Conservation (phyloP, 2,888 invertebrate species). For the Callimorpha dominula region DNA sequence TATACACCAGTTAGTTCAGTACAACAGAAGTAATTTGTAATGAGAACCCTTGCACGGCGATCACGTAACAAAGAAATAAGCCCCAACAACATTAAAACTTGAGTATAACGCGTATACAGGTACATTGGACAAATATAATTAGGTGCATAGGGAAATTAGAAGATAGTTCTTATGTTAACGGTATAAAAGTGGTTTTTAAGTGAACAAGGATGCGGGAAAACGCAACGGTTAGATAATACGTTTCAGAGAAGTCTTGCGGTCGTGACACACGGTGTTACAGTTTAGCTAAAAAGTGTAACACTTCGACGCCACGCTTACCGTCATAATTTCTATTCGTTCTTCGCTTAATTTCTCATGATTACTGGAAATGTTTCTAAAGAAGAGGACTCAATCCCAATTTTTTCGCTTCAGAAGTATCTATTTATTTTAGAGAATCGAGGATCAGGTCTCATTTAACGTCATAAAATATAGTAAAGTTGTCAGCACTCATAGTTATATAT, state of each 20-base stretch:
- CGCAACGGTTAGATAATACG: conserved; percentile 47
- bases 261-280: conserved; percentile 44
- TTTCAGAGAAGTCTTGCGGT: conserved; percentile 53
- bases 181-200: conserved; percentile 36
- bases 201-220: conserved; percentile 34
- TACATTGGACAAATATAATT: conserved; percentile 42
- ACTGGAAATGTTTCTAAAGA: no score
- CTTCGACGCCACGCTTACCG: not conserved
- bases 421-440: no score
- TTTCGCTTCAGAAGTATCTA: no score
- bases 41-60: conserved; percentile 55
- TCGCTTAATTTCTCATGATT: not conserved
- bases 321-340: not conserved
- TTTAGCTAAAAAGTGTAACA: conserved; percentile 7
- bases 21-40: conserved; percentile 58
- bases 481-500: no score
- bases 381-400: no score
- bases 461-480: no score
- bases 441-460: no score
- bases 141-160: conserved; percentile 19
- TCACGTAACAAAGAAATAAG: conserved; percentile 68
- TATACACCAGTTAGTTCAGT: conserved; percentile 30
- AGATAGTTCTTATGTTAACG: conserved; percentile 24
- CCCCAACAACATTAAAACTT: conserved; percentile 65
- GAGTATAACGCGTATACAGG: conserved; percentile 62